Base-by-base conservation (phyloP, 2,113 vertebrate genomes). In the Ammospiza caudacuta region DNA sequence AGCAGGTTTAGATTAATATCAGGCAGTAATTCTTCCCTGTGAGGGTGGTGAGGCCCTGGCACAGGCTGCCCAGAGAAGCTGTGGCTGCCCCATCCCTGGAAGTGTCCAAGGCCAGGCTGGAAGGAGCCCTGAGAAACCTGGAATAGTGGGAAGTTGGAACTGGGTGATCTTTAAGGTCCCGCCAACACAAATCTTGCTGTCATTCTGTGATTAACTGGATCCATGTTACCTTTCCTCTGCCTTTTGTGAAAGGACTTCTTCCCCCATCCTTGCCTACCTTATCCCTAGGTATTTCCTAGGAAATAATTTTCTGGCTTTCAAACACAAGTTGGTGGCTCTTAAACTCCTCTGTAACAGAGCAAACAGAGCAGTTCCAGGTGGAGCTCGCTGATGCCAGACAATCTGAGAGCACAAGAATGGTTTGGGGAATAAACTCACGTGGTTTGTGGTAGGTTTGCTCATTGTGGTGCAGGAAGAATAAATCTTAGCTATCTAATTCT, bases 291-390 rank as follows among this genome's bases (percentile, higher is more conserved):
- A 25, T 57, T 83, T 83, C 44, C 57, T 67, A 54, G 68, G 52
- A 89, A 85, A 66, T 69, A 41, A 58, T 68, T 82, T 82, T 59
- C 44, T 46, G 55, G 22, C 25, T 90, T 86, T 77, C 64, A 83
- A 81, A 67, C 22, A 19, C 4, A 43, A 64, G 31, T 83, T 89
- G 74, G 52, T 86, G 80, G 54, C 89, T 64, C 86, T 92, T 81
- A 75, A 90, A 86, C 23, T 92, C 31, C 78, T 90, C 86, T 83
- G 83, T 72, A 63, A 46, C 29, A 81, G 37, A 78, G 92, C 76
- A 92, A 94, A 90, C 29, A 89, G 81, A 87, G 79, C 62, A 37
- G 58, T 35, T 94, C 89, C 75, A 93, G 47, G 80, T 86, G 76
- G 58, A 84, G 37, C 90, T 92, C 54, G 2, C 66, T 75, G 39